Base-by-base conservation (phyloP, 2,113 vertebrate species). In the Mesembrinibis cayennensis region DNA sequence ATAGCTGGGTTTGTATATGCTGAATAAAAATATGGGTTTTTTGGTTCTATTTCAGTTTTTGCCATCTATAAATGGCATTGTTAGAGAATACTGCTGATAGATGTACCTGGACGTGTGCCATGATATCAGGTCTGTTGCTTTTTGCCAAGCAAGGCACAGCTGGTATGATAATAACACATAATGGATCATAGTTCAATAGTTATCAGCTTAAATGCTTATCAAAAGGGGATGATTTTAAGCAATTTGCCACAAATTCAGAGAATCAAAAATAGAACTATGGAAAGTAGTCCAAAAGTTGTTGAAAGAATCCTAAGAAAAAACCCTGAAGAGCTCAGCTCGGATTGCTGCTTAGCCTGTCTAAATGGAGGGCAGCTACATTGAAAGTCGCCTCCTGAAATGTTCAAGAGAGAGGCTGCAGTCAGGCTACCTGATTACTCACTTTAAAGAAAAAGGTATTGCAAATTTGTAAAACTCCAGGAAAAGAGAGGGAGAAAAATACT, bases 151-250 rank as follows among this genome's bases (percentile, higher is more conserved):
- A 67, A 87, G 77, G 42, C 90, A 87, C 55, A 96, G 90, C 69
- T 93, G 84, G 19, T 87, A 52, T 78, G 59, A 66, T 67, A 89
- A 89, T 76, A 89, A 47, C 65, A 70, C 45, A 45, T 42, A 89
- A 81, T 83, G 53, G 67, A 89, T 65, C 80, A 73, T 16, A 87
- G 72, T 84, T 91, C 83, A 89, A 71, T 84, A 87, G 42, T 59
- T 94, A 89, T 29, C 49, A 84, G 61, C 65, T 58, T 66, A 61
- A 93, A 83, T 44, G 58, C 76, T 70, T 84, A 87, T 44, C 55
- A 81, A 70, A 96, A 89, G 56, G 50, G 79, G 36, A 58, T 87
- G 76, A 94, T 91, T 96, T 95, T 36, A 89, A 78, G 72, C 72
- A 84, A 94, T 91, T 94, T 76, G 58, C 40, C 59, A 77, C 67